These are phyloP conservation scores for Xyrichtys novacula DNA, from an alignment of 2,797 vertebrate genomes.

Conservation along the genomic window DNA sequence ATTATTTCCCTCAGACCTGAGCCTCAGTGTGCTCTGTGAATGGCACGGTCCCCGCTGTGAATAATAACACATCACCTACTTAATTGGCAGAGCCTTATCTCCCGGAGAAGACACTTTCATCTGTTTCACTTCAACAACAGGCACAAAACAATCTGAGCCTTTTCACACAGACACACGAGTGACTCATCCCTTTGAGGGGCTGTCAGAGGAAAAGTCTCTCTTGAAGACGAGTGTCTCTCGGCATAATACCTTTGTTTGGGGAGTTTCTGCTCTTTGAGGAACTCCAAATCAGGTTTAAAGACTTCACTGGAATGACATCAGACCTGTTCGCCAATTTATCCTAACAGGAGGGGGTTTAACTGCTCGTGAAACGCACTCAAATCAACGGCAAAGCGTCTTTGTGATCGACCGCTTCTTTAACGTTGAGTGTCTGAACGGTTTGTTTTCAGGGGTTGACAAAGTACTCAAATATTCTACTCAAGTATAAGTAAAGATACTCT, in stretches of 20 bases:
- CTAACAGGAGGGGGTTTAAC: too few relatives aligned
- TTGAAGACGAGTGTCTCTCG: constrained; percentile 6
- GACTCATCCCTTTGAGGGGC: constrained; percentile 45
- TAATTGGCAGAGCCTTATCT: constrained; percentile 1
- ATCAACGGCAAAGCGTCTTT: too few relatives aligned
- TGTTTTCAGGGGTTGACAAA: too few relatives aligned
- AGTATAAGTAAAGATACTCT: too few relatives aligned
- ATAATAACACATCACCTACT: constrained; percentile 49
- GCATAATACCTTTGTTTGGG: neutral
- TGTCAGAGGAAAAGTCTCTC: constrained; percentile 4
- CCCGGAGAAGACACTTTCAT: constrained; percentile 35
- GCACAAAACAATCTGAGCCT: constrained; percentile 4
- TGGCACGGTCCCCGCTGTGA: constrained; percentile 19
- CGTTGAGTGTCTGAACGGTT: too few relatives aligned
- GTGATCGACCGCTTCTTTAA: too few relatives aligned
- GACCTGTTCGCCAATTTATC: neutral
- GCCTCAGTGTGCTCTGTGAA: constrained; percentile 35
- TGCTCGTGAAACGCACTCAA: too few relatives aligned
- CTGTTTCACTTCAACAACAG: constrained; percentile 29
- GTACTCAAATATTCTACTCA: too few relatives aligned
- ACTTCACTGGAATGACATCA: too few relatives aligned
- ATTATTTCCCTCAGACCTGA: constrained; percentile 41
- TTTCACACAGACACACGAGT: constrained; percentile 23
- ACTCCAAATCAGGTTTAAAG: too few relatives aligned
- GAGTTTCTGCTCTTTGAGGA: neutral